Evolutionary conservation across 2,113 vertebrate genomes (phyloP).

Genomic region (Poeciliopsis prolifica): DNA sequence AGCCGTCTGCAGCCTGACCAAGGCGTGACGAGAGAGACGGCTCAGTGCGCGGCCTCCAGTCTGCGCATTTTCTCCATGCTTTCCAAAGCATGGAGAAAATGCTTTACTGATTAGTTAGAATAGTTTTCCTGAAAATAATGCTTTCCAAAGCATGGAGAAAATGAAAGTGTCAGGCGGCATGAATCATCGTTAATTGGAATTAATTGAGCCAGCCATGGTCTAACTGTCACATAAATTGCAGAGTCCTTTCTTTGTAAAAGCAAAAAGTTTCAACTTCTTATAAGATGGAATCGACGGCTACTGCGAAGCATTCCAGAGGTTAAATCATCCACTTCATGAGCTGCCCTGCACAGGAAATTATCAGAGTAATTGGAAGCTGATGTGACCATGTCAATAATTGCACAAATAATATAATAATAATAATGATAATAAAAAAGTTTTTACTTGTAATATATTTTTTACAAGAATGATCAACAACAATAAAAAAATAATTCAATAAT

Average conservation of each 20-base stretch:
- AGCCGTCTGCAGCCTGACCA: conserved; percentile 20
- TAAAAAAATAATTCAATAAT: background rate
- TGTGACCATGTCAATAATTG: conserved; percentile 36
- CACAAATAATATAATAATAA: conserved; percentile 31
- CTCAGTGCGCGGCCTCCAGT: conserved; percentile 20
- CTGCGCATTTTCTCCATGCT: conserved; percentile 3
- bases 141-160: conserved; percentile 38
- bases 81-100: conserved; percentile 32
- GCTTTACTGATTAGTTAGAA: too few relatives aligned
- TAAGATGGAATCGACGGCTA: conserved; percentile 58
- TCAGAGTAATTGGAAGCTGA: conserved; percentile 43
- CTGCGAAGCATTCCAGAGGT: conserved; percentile 51
- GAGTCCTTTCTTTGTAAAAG: conserved; percentile 28
- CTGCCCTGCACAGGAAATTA: conserved; percentile 45
- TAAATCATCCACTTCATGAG: conserved; percentile 66
- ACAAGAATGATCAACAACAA: background rate
- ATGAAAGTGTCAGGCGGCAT: conserved; percentile 64
- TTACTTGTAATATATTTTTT: too few relatives aligned
- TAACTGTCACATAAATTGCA: conserved; percentile 66
- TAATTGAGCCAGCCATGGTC: conserved; percentile 62
- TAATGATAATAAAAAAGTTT: conserved; percentile 15
- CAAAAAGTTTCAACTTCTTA: conserved; percentile 34
- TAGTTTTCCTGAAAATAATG: too few relatives aligned
- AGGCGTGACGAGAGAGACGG: conserved; percentile 43
- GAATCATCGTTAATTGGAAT: conserved; percentile 70